phyloP scores from a whole-genome alignment of 2,797 vertebrate genomes.

The Falco biarmicus region DNA sequence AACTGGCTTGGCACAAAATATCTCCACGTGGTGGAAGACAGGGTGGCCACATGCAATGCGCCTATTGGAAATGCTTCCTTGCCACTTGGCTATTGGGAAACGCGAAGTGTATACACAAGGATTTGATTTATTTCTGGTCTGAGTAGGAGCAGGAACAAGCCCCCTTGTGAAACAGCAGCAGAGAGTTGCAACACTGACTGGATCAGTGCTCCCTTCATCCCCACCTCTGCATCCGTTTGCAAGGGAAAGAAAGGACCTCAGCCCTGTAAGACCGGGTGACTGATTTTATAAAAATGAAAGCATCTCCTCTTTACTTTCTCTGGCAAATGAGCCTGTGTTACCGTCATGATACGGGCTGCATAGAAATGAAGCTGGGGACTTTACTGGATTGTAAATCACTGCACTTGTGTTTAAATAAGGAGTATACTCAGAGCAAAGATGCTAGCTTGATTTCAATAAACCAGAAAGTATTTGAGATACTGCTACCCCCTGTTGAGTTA shows the following conservation, averaged over 20 bases:
- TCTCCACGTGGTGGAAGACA: not conserved
- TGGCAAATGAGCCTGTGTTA: conserved; percentile 6
- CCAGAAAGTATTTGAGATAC: not conserved
- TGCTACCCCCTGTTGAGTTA: not conserved
- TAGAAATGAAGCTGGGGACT: not conserved
- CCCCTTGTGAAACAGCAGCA: not conserved
- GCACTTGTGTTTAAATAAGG: conserved; percentile 10
- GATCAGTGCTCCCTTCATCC: not conserved
- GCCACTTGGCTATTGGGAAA: not conserved
- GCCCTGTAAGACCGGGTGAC: not conserved
- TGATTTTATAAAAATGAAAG: not conserved
- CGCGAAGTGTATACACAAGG: fast-evolving
- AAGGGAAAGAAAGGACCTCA: not conserved
- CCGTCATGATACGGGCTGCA: not conserved
- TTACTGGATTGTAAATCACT: not conserved
- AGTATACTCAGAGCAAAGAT: not conserved
- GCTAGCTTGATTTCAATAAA: conserved; percentile 12
- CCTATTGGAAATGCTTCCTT: not conserved
- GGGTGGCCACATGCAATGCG: not conserved
- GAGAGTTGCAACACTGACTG: not conserved
- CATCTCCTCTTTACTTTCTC: not conserved
- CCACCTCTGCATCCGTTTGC: not conserved
- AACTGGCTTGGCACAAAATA: not conserved
- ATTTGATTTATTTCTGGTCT: not conserved
- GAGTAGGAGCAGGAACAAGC: not conserved